Evolutionary conservation across 2,888 invertebrate species (phyloP).

Genomic region (Eueremaeus valkanovi): DNA sequence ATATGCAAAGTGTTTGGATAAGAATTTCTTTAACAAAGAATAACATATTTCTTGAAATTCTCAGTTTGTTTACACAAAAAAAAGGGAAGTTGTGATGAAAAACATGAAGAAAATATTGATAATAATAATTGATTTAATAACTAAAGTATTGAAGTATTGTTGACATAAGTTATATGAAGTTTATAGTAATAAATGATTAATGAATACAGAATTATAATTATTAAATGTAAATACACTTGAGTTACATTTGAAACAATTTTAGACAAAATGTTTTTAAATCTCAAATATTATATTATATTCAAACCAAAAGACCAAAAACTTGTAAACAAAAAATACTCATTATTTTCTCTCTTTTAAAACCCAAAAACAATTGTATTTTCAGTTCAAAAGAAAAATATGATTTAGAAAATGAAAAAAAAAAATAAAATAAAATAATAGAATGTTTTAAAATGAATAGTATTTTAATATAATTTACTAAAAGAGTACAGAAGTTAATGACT

Average conservation of each 20-base stretch:
- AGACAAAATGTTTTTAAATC: too few species aligned
- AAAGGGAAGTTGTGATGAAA: not conserved
- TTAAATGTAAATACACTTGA: conserved; percentile 13
- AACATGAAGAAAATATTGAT: not conserved
- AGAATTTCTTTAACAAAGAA: not conserved
- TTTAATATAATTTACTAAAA: too few species aligned
- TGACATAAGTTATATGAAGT: not conserved
- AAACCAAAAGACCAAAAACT: not conserved
- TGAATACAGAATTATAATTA: conserved; percentile 1
- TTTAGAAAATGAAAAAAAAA: not conserved
- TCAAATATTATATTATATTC: not conserved
- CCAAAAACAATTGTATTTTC: too few species aligned
- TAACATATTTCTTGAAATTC: not conserved
- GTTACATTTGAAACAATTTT: not conserved
- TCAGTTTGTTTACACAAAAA: not conserved
- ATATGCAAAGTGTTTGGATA: conserved; percentile 29
- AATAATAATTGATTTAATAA: not conserved
- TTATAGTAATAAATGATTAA: not conserved
- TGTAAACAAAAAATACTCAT: not conserved
- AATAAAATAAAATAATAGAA: not conserved
- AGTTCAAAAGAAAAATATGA: not conserved
- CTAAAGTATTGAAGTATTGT: not conserved
- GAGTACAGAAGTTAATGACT: too few species aligned
- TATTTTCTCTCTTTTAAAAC: not conserved
- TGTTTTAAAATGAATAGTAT: too few species aligned